Base-by-base conservation (phyloP, 53 echinoderm and acorn worm species). In the Paracentrotus lividus region DNA sequence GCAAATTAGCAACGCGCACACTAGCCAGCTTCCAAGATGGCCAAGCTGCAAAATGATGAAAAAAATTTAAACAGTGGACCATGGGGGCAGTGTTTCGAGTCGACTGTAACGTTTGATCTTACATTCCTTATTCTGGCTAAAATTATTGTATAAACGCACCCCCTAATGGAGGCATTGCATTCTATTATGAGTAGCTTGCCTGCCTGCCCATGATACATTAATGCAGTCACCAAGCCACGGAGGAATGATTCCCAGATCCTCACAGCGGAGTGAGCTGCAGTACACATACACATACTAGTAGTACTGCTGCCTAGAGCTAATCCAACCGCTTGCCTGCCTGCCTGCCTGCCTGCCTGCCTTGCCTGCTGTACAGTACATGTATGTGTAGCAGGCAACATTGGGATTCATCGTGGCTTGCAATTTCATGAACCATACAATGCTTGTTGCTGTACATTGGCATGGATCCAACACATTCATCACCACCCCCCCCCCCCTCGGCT, bases 91-190 rank as follows among this genome's bases (percentile, higher is more conserved):
- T n/a, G n/a, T n/a, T n/a, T n/a, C n/a, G n/a, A n/a, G n/a, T n/a
- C n/a, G n/a, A n/a, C n/a, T n/a, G n/a, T n/a, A n/a, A n/a, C n/a
- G n/a, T n/a, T n/a, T n/a, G n/a, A n/a, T n/a, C n/a, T n/a, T n/a
- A n/a, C n/a, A n/a, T n/a, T n/a, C n/a, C n/a, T n/a, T n/a, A n/a
- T n/a, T n/a, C n/a, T n/a, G n/a, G n/a, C n/a, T n/a, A n/a, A n/a
- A n/a, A n/a, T n/a, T n/a, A n/a, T n/a, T n/a, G n/a, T n/a, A n/a
- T n/a, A n/a, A n/a, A n/a, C n/a, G n/a, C n/a, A n/a, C n/a, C n/a
- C n/a, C n/a, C n/a, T n/a, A n/a, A n/a, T n/a, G n/a, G 36, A 72
- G 72, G 40, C 72, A 72, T 40, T 72, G 72, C 72, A 72, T 72
- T 72, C 40, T 72, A 66, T 10, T 31, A 60, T 24, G n/a, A n/a